phyloP scores from a whole-genome alignment of 2,113 vertebrate species.

The Callionymus lyra region DNA sequence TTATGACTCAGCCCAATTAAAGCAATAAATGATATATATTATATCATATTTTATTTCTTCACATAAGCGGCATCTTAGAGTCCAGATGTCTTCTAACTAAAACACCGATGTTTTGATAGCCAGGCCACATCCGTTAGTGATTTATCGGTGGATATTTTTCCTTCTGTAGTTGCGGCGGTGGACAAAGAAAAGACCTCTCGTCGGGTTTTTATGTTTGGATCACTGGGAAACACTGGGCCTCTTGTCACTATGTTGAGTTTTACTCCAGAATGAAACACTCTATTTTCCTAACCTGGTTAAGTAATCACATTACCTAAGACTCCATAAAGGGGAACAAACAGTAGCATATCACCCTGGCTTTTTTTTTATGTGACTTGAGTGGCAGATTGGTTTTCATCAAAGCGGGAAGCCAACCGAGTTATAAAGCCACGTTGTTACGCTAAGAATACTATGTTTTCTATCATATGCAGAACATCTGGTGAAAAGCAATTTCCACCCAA shows the following conservation, averaged over 20 bases:
- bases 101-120: slow-evolving; percentile 39
- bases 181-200: slow-evolving; percentile 40
- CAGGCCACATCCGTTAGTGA: slow-evolving; percentile 51
- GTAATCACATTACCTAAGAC: slow-evolving; percentile 72
- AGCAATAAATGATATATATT: too few species aligned
- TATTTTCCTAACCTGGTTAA: slow-evolving; percentile 75
- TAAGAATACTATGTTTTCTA: slow-evolving; percentile 67
- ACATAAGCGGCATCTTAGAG: slow-evolving; percentile 25
- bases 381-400: slow-evolving; percentile 71
- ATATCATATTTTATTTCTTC: too few species aligned
- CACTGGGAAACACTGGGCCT: slow-evolving; percentile 63
- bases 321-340: slow-evolving; percentile 71
- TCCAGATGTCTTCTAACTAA: slow-evolving; percentile 26
- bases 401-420: slow-evolving; percentile 48
- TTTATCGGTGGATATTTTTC: slow-evolving; percentile 56
- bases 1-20: too few species aligned
- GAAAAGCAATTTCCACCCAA: slow-evolving; percentile 75
- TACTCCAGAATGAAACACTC: slow-evolving; percentile 64
- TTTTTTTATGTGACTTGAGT: slow-evolving; percentile 63
- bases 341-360: slow-evolving; percentile 61
- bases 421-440: slow-evolving; percentile 58
- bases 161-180: slow-evolving; percentile 19
- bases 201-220: slow-evolving; percentile 50
- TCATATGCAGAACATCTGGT: slow-evolving; percentile 74
- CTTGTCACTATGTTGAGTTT: slow-evolving; percentile 61